Evolutionary conservation across 2,797 vertebrate genomes (phyloP).

Genomic region (Merluccius polli): DNA sequence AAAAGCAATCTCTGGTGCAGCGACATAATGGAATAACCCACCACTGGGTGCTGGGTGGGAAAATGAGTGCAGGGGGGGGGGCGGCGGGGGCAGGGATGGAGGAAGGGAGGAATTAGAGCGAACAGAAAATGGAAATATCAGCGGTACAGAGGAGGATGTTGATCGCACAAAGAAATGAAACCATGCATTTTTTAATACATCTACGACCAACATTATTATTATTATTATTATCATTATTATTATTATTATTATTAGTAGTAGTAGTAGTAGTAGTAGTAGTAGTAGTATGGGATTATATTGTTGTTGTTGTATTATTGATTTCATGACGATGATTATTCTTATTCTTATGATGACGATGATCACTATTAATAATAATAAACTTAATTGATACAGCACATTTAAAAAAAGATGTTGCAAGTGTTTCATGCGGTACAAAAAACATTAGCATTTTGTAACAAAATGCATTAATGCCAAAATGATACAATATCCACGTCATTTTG

Average conservation of each 20-base stretch:
- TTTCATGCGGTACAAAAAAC: neutral
- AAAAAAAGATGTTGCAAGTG: neutral
- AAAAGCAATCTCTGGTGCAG: neutral
- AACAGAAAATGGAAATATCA: neutral
- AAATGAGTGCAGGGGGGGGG: neutral
- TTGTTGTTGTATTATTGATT: neutral
- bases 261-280: too few relatives aligned
- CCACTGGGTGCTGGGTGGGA: neutral
- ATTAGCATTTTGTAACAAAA: neutral
- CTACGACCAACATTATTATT: neutral
- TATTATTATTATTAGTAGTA: neutral
- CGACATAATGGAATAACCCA: neutral
- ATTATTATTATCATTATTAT: neutral
- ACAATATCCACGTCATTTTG: too few relatives aligned
- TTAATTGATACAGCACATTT: too few relatives aligned
- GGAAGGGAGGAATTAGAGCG: neutral
- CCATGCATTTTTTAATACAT: neutral
- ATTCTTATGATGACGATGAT: neutral
- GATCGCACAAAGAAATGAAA: too few relatives aligned
- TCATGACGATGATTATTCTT: neutral
- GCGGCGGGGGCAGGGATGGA: neutral
- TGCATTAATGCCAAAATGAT: neutral
- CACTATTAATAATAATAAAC: neutral
- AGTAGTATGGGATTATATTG: neutral
- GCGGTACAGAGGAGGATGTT: neutral